These are phyloP conservation scores for Typhlichthys eigenmanni DNA, from an alignment of 2,797 vertebrate genomes.

Conservation along the genomic window DNA sequence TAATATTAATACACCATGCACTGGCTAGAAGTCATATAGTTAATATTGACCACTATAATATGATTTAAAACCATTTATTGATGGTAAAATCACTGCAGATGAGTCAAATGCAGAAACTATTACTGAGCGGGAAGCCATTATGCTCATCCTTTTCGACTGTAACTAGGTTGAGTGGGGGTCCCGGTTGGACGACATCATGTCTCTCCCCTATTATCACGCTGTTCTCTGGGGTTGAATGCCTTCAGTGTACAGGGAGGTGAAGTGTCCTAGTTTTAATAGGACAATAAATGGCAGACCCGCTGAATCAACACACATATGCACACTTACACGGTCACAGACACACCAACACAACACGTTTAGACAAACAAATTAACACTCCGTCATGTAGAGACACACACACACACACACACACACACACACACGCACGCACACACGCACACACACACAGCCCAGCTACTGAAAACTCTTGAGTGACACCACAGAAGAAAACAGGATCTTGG, in stretches of 20 bases:
- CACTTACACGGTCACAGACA: not conserved
- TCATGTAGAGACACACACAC: not conserved
- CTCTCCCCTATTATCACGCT: slow-evolving; percentile 19
- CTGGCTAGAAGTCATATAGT: not conserved
- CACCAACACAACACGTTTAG: not conserved
- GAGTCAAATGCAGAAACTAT: not conserved
- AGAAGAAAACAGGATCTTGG: slow-evolving; percentile 12
- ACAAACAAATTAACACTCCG: not conserved
- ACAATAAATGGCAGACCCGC: slow-evolving; percentile 7
- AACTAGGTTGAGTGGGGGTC: slow-evolving; percentile 9
- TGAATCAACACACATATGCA: not conserved
- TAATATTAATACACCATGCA: not conserved
- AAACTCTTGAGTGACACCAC: slow-evolving; percentile 9
- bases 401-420: not conserved
- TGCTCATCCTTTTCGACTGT: not conserved
- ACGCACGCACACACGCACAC: not conserved
- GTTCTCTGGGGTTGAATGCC: slow-evolving; percentile 2
- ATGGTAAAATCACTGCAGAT: not conserved
- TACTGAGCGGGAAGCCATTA: not conserved
- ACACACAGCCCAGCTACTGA: not conserved
- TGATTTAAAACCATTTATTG: too few relatives aligned
- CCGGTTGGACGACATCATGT: slow-evolving; percentile 19
- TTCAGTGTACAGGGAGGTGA: slow-evolving; percentile 22
- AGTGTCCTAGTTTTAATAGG: slow-evolving; percentile 23
- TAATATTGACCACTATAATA: too few relatives aligned